phyloP scores from a whole-genome alignment of 23 tunicate genomes.

The Trididemnum clinides region DNA sequence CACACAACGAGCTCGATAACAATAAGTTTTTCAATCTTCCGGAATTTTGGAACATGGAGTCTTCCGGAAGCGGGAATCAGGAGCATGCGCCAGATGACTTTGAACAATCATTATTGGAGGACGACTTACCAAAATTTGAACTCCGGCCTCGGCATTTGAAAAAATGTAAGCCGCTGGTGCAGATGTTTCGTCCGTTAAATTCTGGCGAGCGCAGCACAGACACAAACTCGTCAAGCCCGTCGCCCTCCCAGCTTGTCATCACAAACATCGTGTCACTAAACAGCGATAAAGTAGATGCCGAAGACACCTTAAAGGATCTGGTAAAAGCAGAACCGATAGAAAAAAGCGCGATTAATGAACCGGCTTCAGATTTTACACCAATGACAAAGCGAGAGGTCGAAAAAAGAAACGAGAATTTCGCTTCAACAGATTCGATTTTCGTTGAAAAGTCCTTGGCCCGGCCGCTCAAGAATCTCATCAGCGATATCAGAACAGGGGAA shows the following conservation, averaged over 20 bases:
- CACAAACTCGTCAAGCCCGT: too few species aligned
- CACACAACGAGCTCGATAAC: neutral
- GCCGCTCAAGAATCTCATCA: conserved; percentile 10
- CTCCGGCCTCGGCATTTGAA: neutral
- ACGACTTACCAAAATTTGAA: neutral
- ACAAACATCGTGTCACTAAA: neutral
- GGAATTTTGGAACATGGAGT: too few species aligned
- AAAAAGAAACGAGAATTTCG: neutral
- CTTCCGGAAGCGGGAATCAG: neutral
- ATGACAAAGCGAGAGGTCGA: neutral
- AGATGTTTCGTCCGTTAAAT: conserved; percentile 14
- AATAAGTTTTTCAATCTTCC: neutral
- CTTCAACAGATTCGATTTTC: too few species aligned
- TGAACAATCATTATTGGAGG: neutral
- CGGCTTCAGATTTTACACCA: neutral
- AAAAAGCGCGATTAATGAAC: too few species aligned
- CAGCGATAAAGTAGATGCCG: neutral
- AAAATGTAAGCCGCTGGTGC: neutral
- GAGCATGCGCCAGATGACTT: neutral
- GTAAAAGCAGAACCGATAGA: too few species aligned
- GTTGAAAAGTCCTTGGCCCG: neutral
- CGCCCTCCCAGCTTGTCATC: neutral
- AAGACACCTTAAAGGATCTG: too few species aligned
- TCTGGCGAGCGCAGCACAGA: too few species aligned
- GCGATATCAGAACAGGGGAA: neutral